phyloP scores from a whole-genome alignment of 2,888 invertebrate species.

The Diarsia brunnea region DNA sequence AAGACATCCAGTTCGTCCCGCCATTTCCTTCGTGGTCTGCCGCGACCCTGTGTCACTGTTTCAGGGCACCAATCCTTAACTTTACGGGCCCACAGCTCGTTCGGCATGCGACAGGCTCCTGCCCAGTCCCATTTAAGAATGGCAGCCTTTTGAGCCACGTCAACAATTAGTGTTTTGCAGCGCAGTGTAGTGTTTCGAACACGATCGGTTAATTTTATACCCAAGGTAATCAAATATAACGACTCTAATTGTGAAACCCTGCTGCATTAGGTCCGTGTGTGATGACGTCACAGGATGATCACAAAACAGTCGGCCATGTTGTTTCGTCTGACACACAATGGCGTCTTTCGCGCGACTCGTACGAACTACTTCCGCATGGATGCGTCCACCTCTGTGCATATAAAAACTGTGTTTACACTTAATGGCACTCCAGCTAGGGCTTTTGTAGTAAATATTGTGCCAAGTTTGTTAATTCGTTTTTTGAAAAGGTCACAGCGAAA shows the following conservation, averaged over 20 bases:
- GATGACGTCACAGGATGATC: constrained; percentile 26
- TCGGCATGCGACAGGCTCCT: too few relatives aligned
- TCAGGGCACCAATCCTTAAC: too few relatives aligned
- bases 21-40: too few relatives aligned
- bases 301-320: constrained; percentile 40
- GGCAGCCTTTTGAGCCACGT: too few relatives aligned
- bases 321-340: constrained; percentile 43
- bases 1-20: too few relatives aligned
- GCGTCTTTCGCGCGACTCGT: constrained; percentile 42
- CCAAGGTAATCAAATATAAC: too few relatives aligned
- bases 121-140: too few relatives aligned
- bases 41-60: too few relatives aligned
- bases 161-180: too few relatives aligned
- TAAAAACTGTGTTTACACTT: constrained; percentile 28
- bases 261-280: constrained; percentile 2
- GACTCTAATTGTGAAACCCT: background rate
- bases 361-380: constrained; percentile 48
- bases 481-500: background rate
- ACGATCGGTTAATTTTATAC: too few relatives aligned
- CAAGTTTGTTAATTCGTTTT: background rate
- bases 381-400: constrained; percentile 40
- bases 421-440: background rate
- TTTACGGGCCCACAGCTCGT: too few relatives aligned
- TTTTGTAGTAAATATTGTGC: background rate
- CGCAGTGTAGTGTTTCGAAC: too few relatives aligned